Percentiles rank a stretch among this genome's conserved stretches.
Conservation (phyloP, 2,113 vertebrate genomes). For the Callospermophilus lateralis region DNA sequence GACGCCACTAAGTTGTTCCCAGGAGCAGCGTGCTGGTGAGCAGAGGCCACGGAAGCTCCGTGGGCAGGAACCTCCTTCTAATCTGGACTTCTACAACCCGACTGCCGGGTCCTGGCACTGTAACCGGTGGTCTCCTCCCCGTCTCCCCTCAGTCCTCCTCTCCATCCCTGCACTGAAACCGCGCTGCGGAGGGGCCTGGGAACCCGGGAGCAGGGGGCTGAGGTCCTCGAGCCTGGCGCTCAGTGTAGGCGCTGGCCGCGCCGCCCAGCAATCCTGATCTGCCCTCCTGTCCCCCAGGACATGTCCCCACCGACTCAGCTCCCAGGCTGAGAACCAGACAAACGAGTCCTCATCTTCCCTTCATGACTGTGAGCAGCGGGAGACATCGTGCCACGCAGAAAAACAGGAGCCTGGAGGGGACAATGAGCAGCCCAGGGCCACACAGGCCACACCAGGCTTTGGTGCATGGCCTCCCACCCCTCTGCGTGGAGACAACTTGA, state of each 20-base stretch:
- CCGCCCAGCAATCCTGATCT: background rate
- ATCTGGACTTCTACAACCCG: too few relatives aligned
- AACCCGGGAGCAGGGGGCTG: rapidly evolving
- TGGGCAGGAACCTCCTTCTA: too few relatives aligned
- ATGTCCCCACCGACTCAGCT: background rate
- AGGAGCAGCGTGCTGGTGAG: background rate
- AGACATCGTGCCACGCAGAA: background rate
- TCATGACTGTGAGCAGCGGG: background rate
- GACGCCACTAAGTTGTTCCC: too few relatives aligned
- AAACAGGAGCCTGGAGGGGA: too few relatives aligned
- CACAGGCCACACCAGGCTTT: rapidly evolving
- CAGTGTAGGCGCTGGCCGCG: rapidly evolving
- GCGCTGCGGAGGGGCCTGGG: rapidly evolving
- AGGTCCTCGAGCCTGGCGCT: rapidly evolving
- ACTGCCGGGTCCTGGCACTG: too few relatives aligned
- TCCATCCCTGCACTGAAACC: too few relatives aligned
- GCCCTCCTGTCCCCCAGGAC: too few relatives aligned
- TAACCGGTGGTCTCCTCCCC: too few relatives aligned
- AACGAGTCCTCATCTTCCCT: rapidly evolving
- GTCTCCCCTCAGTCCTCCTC: background rate
- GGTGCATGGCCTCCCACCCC: rapidly evolving
- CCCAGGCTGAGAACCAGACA: background rate
- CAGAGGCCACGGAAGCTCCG: background rate
- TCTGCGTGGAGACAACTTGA: rapidly evolving
- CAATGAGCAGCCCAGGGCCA: rapidly evolving